Evolutionary conservation across 1,140 invertebrate species (phyloP), one percentile per base, ranked within the genome.

Genomic region (Magallana gigas): DNA sequence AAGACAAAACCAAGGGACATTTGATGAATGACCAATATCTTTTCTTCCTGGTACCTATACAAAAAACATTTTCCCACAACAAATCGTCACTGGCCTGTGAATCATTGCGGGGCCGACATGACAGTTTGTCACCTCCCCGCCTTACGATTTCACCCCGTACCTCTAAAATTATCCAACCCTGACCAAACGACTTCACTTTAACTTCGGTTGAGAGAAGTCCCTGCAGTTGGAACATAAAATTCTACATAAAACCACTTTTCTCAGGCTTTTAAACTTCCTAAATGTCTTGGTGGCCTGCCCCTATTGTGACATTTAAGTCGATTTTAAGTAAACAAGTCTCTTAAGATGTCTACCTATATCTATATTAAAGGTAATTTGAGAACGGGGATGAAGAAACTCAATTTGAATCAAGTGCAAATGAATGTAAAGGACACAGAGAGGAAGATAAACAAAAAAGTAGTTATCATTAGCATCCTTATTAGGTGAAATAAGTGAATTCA

Each of bases 311-410:
- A 76, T 29, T 4, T 36, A 4, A 18, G 11, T 76, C 36, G 8
- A 29, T 76, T 76, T 12, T 23, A 36, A 36, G 36, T 76, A 29
- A 76, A 29, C 68, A 29, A 76, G 23, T 8, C 23, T 12, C 12
- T 29, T 76, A 29, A 48, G 9, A 29, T 29, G 12, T 12, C 23
- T 18, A 8, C 12, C 18, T 11, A 8, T 23, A 29, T 29, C 23
- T 76, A 76, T 76, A 76, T 76, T 76, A 76, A 76, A 76, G 68
- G 68, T 76, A 62, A 76, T 29, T 76, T 36, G 23, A 36, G 68
- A 36, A 48, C 36, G 36, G 36, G 36, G 36, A 48, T 48, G 36
- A 48, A 48, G 36, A 48, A 48, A 48, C 36, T 48, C 36, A 48
- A 48, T 48, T 48, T 48, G 36, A 48, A 48, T 48, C 36, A 48